Evolutionary conservation across 1,140 invertebrate genomes (phyloP), one percentile per base, ranked within the genome.

Genomic region (Diploscapter pachys): DNA sequence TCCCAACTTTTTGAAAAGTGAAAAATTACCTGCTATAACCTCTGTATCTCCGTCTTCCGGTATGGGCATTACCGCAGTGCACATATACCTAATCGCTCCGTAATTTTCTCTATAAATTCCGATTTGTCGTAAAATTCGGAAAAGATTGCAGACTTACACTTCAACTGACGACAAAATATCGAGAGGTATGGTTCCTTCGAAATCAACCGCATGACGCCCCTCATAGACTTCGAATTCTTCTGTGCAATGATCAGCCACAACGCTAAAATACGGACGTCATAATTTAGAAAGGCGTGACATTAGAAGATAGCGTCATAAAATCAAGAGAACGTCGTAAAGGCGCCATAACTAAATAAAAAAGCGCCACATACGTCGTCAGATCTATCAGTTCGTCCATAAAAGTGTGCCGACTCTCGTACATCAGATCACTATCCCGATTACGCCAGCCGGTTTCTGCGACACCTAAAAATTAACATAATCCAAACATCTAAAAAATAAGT

Each of bases 371-470:
- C 71, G 73, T 74, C 51, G 73, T 74, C 13, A 74, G 56, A 55
- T 74, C 73, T 8, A 74, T 56, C 54, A 54, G 61, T 50, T 74
- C 73, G 53, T 74, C 73, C 73, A 74, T 68, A 11, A 74, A 74
- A 52, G 73, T 65, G 64, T 74, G 73, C 48, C 73, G 31, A 31
- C 73, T 74, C 66, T 74, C 73, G 63, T 66, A 74, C 13, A 64
- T 56, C 9, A 74, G 54, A 74, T 74, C 73, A 54, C 59, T 64
- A 5, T 64, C 57, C 51, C 64, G 52, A 50, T 64, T 74, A 13
- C 73, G 64, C 73, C 73, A 74, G 59, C 73, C 73, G 31, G 73
- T 74, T 67, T 74, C 73, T 6, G 73, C 73, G 2, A 74, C 73
- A 31, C 31, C 31, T 31, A 31, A 31, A 31, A 31, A 31, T 31